phyloP scores from a whole-genome alignment of 1,140 invertebrate species.

The Cotesia glomerata region DNA sequence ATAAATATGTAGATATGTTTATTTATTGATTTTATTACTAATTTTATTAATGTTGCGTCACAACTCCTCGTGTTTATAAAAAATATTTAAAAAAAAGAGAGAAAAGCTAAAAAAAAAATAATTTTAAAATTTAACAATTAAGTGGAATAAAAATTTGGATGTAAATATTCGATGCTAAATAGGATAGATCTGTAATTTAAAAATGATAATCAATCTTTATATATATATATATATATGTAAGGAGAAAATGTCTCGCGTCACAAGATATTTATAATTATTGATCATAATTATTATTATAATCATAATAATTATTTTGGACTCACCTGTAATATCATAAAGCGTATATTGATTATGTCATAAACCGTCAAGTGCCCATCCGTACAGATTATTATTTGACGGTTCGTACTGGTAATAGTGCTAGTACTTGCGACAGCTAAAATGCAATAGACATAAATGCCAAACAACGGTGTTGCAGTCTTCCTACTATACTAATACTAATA shows the following conservation, averaged over 20 bases:
- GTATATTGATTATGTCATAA: neutral
- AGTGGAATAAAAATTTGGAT: conserved; percentile 3
- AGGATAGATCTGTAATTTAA: neutral
- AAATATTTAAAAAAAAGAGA: conserved; percentile 8
- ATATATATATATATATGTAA: neutral
- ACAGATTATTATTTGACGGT: neutral
- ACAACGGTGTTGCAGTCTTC: neutral
- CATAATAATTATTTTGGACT: neutral
- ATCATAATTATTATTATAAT: neutral
- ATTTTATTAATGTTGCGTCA: conserved; percentile 43
- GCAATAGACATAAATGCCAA: conserved; percentile 1
- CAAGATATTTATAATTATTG: neutral
- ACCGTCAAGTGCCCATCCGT: neutral
- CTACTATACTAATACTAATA: neutral
- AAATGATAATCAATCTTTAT: neutral
- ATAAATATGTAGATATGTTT: neutral
- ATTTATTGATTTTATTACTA: conserved; percentile 48
- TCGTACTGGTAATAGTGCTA: no score
- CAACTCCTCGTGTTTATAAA: conserved; percentile 32
- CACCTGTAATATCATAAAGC: neutral
- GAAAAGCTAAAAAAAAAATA: neutral
- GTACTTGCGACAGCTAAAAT: neutral
- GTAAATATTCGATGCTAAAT: conserved; percentile 31
- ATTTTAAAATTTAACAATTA: no score
- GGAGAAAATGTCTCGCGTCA: neutral